These are phyloP conservation scores for Porphyrio hochstetteri DNA, from an alignment of 2,113 vertebrate species.

Conservation along the genomic window DNA sequence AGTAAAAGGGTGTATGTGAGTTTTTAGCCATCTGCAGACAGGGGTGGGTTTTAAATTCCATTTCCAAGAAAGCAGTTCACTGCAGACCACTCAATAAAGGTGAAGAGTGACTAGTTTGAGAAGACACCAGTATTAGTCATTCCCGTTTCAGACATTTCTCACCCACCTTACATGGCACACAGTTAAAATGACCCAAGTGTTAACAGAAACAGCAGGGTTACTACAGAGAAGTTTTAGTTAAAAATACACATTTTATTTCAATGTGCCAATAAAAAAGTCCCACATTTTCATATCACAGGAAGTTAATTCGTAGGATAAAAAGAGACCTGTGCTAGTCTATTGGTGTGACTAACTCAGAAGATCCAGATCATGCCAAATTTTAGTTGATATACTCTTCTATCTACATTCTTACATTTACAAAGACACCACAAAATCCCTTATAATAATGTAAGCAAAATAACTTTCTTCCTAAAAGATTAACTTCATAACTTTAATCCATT, in stretches of 20 bases:
- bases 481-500: slow-evolving; percentile 79
- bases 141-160: not conserved
- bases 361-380: slow-evolving; percentile 76
- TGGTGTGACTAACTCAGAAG: slow-evolving; percentile 75
- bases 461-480: slow-evolving; percentile 78
- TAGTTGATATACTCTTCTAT: slow-evolving; percentile 76
- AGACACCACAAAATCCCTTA: slow-evolving; percentile 83
- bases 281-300: slow-evolving; percentile 77
- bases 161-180: not conserved
- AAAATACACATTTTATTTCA: slow-evolving; percentile 84
- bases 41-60: not conserved
- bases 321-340: slow-evolving; percentile 79
- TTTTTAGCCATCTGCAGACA: not conserved
- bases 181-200: not conserved
- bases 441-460: slow-evolving; percentile 86
- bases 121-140: not conserved
- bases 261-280: slow-evolving; percentile 83
- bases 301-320: slow-evolving; percentile 81
- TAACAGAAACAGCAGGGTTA: slow-evolving; percentile 71
- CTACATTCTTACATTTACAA: slow-evolving; percentile 77
- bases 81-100: not conserved
- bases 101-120: not conserved
- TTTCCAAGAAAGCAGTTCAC: not conserved
- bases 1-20: not conserved
- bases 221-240: slow-evolving; percentile 77